A percentile compares a stretch with the other conserved stretches of the same genome.
These are phyloP conservation scores for Pardosa pseudoannulata DNA, from an alignment of 2,888 invertebrate genomes.

Conservation along the genomic window DNA sequence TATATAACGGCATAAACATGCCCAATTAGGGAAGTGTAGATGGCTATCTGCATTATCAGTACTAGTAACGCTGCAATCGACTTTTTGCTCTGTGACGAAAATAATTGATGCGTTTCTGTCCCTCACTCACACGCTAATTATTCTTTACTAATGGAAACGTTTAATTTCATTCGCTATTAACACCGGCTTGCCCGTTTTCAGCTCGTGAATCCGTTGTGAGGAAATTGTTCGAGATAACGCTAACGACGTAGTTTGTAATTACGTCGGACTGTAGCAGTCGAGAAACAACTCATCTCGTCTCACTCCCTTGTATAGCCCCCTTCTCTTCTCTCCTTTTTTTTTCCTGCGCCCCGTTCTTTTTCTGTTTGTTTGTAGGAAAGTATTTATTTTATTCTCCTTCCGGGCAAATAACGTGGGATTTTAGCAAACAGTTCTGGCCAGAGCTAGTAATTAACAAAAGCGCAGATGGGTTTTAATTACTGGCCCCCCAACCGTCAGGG, in stretches of 20 bases:
- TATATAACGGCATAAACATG: constrained; percentile 12
- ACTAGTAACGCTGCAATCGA: constrained; percentile 2
- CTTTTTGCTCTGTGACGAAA: constrained; percentile 28
- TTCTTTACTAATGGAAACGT: constrained; percentile 43
- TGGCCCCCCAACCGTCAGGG: constrained; percentile 25
- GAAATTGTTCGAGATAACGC: constrained; percentile 49
- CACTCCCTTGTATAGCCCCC: constrained; percentile 7
- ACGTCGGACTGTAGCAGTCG: constrained; percentile 29
- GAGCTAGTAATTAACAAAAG: constrained; percentile 64
- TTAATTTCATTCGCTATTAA: constrained; percentile 45
- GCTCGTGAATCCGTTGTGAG: constrained; percentile 31
- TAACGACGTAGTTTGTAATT: constrained; percentile 62
- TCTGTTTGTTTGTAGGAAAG: constrained; percentile 23
- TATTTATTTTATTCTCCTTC: constrained; percentile 49
- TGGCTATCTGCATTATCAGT: constrained; percentile 40
- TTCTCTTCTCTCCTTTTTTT: neutral
- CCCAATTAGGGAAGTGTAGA: constrained; percentile 32
- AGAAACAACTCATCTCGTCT: constrained; percentile 60
- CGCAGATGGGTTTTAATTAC: constrained; percentile 71
- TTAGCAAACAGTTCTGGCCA: constrained; percentile 61
- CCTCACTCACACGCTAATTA: constrained; percentile 23
- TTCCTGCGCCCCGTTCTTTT: neutral
- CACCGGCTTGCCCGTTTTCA: constrained; percentile 6
- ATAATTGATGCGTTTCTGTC: constrained; percentile 32
- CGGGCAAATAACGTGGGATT: constrained; percentile 63